Evolutionary conservation across 2,888 invertebrate genomes (phyloP).

Genomic region (Punctoribates punctum): DNA sequence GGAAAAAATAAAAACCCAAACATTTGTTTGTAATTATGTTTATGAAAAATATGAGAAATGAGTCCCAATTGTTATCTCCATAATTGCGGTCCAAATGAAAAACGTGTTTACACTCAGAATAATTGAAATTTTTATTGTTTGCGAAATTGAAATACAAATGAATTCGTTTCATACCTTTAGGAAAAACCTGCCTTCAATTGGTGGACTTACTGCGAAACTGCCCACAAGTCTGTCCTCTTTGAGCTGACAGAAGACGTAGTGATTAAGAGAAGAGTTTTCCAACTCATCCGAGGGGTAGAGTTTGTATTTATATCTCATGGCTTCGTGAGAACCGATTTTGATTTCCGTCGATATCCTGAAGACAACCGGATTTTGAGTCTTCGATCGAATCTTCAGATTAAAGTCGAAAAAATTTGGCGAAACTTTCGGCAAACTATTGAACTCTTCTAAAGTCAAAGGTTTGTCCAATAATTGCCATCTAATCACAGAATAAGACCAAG

Average conservation of each 20-base stretch:
- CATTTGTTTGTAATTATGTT: no score
- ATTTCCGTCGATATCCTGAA: conserved; percentile 51
- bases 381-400: conserved; percentile 50
- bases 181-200: conserved; percentile 54
- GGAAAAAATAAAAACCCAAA: no score
- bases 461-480: conserved; percentile 57
- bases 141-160: not conserved
- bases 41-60: not conserved
- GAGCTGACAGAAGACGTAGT: conserved; percentile 51
- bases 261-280: conserved; percentile 50
- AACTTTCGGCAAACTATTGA: conserved; percentile 56
- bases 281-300: conserved; percentile 50
- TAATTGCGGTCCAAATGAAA: no score
- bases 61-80: no score
- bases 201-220: conserved; percentile 54
- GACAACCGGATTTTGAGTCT: conserved; percentile 49
- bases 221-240: conserved; percentile 50
- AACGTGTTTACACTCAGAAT: not conserved
- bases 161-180: conserved; percentile 51
- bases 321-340: conserved; percentile 49
- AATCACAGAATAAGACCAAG: not conserved
- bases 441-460: conserved; percentile 55
- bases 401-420: conserved; percentile 56
- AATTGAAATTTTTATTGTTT: not conserved
- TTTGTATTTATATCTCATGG: conserved; percentile 52